Evolutionary conservation across 2,113 vertebrate species (phyloP).

Genomic region (Macroglossus sobrinus): DNA sequence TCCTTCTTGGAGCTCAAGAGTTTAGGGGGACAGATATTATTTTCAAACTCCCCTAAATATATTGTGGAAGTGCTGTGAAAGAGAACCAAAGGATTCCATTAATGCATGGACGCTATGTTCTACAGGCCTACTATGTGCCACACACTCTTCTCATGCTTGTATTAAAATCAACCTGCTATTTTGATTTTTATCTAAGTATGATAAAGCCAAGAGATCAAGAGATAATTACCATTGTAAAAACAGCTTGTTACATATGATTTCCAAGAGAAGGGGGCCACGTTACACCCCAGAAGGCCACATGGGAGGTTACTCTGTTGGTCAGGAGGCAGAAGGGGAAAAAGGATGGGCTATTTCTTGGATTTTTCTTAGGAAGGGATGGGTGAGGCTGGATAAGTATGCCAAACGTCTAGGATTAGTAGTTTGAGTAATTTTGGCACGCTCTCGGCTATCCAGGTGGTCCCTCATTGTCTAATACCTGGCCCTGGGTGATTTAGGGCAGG

Average conservation of each 20-base stretch:
- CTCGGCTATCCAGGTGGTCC: accelerated
- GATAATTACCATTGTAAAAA: not conserved
- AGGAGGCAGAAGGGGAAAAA: not conserved
- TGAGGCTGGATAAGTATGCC: accelerated
- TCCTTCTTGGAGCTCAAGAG: not conserved
- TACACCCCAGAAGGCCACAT: accelerated
- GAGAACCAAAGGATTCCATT: not conserved
- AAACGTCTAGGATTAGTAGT: not conserved
- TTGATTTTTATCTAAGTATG: not conserved
- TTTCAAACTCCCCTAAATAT: not conserved
- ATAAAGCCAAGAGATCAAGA: not conserved
- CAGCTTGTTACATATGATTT: not conserved
- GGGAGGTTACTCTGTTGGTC: not conserved
- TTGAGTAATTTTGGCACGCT: not conserved
- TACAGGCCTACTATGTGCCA: not conserved
- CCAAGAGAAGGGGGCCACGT: not conserved
- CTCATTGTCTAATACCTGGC: accelerated
- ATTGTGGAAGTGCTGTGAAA: not conserved
- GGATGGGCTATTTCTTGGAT: no score
- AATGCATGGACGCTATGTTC: not conserved
- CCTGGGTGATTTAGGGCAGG: not conserved
- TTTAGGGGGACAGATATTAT: not conserved
- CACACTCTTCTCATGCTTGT: not conserved
- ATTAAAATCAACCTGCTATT: not conserved
- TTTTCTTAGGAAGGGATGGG: not conserved